Conservation (phyloP, 2,888 invertebrate genomes). For the Pollenia angustigena region DNA sequence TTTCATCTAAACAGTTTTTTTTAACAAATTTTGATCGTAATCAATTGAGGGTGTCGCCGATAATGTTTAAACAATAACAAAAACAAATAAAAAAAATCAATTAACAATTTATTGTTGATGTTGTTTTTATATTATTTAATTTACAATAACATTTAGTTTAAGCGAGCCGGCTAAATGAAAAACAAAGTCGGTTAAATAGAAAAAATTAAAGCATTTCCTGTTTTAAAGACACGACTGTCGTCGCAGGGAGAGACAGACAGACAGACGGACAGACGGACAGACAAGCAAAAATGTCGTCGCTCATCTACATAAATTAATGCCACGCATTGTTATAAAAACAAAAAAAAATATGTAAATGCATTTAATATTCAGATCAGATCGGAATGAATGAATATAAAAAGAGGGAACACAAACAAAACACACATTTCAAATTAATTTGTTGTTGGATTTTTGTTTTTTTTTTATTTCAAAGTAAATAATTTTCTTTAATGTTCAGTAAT, state of each 20-base stretch:
- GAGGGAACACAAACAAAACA: not conserved
- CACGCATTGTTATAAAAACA: constrained; percentile 55
- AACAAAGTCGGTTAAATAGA: constrained; percentile 52
- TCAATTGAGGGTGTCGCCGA: constrained; percentile 20
- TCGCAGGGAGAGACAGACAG: not conserved
- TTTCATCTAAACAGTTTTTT: not conserved
- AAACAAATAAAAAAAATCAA: constrained; percentile 43
- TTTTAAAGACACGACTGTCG: constrained; percentile 39
- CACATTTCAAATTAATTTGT: constrained; percentile 46
- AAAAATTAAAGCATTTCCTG: constrained; percentile 72
- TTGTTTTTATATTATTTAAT: constrained; percentile 21
- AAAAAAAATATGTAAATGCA: constrained; percentile 51
- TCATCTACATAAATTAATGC: constrained; percentile 46
- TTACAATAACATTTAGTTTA: constrained; percentile 7
- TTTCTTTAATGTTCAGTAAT: constrained; percentile 35
- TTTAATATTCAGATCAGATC: constrained; percentile 64
- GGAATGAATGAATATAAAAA: constrained; percentile 28
- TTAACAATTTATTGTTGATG: constrained; percentile 18
- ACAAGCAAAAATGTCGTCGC: constrained; percentile 20
- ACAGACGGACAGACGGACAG: not conserved
- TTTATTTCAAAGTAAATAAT: constrained; percentile 31
- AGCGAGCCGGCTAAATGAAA: constrained; percentile 34
- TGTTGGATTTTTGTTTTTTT: not conserved
- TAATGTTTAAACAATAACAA: constrained; percentile 1
- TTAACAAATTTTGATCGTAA: constrained; percentile 22